Evolutionary conservation across 2,888 invertebrate species (phyloP), one percentile per base, ranked within the genome.

Genomic region (Hirtodrosophila duncani): DNA sequence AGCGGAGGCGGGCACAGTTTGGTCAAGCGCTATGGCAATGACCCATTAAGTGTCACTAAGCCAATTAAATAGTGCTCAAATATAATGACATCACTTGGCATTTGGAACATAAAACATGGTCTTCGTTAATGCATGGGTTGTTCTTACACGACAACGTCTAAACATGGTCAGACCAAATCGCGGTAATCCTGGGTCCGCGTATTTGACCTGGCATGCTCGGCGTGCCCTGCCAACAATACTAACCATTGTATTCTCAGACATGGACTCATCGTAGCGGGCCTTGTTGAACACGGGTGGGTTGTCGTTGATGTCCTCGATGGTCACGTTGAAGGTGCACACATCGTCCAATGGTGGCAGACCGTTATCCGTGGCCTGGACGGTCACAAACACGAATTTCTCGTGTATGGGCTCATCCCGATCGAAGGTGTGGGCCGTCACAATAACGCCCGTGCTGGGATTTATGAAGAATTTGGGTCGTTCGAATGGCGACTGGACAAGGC

Each of bases 251-350:
- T 96, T 95, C 89, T 93, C 93, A 43, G 95, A 93, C 68, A 96
- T 93, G 57, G 93, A 93, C 87, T 94, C 94, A 29, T 87, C 82
- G 87, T 89, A 86, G 90, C 92, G 77, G 85, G 89, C 91, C 88
- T 87, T 82, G 82, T 88, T 84, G 67, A 86, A 84, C 9, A 86
- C 85, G 9, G 85, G 86, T 9, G 85, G 88, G 83, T 98, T 98
- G 86, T 99, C 98, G 88, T 99, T 99, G 83, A 96, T 92, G 87
- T 98, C 98, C 81, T 91, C 92, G 63, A 98, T 94, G 60, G 92
- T 91, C 44, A 97, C 94, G 88, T 93, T 94, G 85, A 98, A 94
- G 3, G 96, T 96, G 87, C 98, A 98, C 44, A 96, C 94, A 79
- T 97, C 97, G 72, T 96, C 96, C 41, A 98, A 88, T 34, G 93